Conservation (phyloP, 2,888 invertebrate species). For the Drosophila stalkeri region DNA sequence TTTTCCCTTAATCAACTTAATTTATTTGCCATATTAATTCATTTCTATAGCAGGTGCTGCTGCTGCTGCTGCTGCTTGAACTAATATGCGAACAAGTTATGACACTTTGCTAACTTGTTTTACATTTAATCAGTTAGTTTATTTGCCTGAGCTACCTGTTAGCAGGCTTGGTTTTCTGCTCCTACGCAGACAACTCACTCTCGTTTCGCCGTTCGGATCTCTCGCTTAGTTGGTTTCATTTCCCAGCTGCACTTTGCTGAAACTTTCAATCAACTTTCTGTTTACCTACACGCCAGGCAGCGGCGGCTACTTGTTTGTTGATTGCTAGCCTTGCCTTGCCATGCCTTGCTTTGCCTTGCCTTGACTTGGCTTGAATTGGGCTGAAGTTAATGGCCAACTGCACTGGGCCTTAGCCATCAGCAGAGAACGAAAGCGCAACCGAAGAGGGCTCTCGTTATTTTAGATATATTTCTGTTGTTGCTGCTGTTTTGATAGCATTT, state of each 20-base stretch:
- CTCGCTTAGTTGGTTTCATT: slow-evolving; percentile 33
- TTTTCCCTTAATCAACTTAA: not conserved
- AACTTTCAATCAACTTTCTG: slow-evolving; percentile 78
- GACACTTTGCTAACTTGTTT: slow-evolving; percentile 43
- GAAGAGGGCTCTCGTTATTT: slow-evolving; percentile 33
- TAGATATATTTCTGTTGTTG: slow-evolving; percentile 12
- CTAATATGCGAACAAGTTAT: slow-evolving; percentile 23
- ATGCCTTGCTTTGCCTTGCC: slow-evolving; percentile 21
- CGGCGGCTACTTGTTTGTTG: slow-evolving; percentile 57
- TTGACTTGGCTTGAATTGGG: slow-evolving; percentile 17
- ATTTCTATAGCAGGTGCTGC: not conserved
- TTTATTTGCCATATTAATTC: slow-evolving; percentile 5
- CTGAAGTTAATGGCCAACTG: slow-evolving; percentile 57
- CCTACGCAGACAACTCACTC: slow-evolving; percentile 38
- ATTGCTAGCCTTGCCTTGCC: slow-evolving; percentile 35
- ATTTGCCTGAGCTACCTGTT: slow-evolving; percentile 32
- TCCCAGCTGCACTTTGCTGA: slow-evolving; percentile 56
- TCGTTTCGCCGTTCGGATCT: slow-evolving; percentile 17
- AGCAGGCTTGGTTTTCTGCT: slow-evolving; percentile 19
- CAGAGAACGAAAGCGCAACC: slow-evolving; percentile 55
- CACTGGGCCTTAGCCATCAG: slow-evolving; percentile 32
- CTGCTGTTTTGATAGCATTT: slow-evolving; percentile 39
- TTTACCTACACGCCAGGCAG: slow-evolving; percentile 54
- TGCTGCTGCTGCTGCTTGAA: slow-evolving; percentile 1
- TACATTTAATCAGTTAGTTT: slow-evolving; percentile 47